These are phyloP conservation scores for Cyprinodon tularosa DNA, from an alignment of 2,113 vertebrate genomes.

Conservation along the genomic window DNA sequence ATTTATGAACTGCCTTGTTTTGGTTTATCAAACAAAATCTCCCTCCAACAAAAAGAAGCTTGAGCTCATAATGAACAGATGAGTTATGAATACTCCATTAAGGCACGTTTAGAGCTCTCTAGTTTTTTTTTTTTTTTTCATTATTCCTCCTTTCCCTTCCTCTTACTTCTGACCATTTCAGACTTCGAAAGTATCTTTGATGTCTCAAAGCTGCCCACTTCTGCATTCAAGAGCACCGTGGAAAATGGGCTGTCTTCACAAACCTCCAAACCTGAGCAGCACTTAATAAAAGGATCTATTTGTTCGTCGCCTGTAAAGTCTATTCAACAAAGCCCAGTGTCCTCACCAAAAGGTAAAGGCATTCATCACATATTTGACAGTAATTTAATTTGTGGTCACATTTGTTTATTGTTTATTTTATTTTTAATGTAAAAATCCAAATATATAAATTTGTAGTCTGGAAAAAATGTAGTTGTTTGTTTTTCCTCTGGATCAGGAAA, in stretches of 20 bases:
- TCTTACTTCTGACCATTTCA: slow-evolving; percentile 30
- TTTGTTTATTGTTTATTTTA: not conserved
- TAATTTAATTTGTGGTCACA: rapidly evolving
- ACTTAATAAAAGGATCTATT: slow-evolving; percentile 22
- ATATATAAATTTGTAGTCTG: not conserved
- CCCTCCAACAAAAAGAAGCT: not conserved
- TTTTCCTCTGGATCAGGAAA: not conserved
- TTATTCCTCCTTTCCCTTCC: slow-evolving; percentile 20
- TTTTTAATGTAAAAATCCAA: not conserved
- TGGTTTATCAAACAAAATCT: not conserved
- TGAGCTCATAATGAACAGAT: not conserved
- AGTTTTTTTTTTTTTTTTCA: slow-evolving; percentile 34
- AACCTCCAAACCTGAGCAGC: slow-evolving; percentile 12
- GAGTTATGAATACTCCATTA: not conserved
- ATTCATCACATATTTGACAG: not conserved
- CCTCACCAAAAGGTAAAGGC: slow-evolving; percentile 54
- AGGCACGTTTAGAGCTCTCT: not conserved
- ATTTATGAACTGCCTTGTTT: not conserved
- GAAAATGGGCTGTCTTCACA: slow-evolving; percentile 35
- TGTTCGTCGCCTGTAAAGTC: slow-evolving; percentile 20
- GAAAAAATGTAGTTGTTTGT: not conserved
- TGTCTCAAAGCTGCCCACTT: slow-evolving; percentile 13
- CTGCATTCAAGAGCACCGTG: slow-evolving; percentile 23
- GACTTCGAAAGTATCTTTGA: slow-evolving; percentile 70
- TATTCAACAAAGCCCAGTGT: slow-evolving; percentile 37